These are phyloP conservation scores for Neomonachus schauinslandi DNA, from an alignment of 2,113 vertebrate genomes.

Conservation along the genomic window DNA sequence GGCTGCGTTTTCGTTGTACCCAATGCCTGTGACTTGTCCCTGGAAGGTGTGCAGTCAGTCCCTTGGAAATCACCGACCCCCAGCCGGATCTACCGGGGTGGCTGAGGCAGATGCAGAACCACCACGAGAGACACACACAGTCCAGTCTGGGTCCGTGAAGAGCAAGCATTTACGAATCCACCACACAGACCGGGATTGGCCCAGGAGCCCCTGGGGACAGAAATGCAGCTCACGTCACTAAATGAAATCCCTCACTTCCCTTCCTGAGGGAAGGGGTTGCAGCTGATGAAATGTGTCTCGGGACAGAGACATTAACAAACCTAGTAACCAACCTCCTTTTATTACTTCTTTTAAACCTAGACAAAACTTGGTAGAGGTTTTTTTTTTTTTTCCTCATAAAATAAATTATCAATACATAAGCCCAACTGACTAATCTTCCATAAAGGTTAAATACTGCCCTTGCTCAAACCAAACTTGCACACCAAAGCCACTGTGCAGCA, in stretches of 20 bases:
- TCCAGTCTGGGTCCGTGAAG: background rate
- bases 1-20: rapidly evolving
- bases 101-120: background rate
- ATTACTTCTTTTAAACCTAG: background rate
- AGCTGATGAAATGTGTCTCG: background rate
- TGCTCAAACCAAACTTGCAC: background rate
- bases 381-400: background rate
- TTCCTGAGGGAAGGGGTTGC: background rate
- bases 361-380: background rate
- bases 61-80: background rate
- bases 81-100: rapidly evolving
- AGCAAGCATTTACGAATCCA: no score
- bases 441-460: background rate
- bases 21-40: rapidly evolving
- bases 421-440: background rate
- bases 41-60: background rate
- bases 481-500: no score
- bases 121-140: rapidly evolving
- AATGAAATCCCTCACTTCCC: no score
- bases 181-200: no score
- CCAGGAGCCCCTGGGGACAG: background rate
- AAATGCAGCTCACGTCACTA: no score
- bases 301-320: background rate
- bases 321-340: background rate
- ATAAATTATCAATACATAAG: background rate